These are phyloP conservation scores for Pomatostomus ruficeps DNA, from an alignment of 2,113 vertebrate genomes.

Conservation along the genomic window DNA sequence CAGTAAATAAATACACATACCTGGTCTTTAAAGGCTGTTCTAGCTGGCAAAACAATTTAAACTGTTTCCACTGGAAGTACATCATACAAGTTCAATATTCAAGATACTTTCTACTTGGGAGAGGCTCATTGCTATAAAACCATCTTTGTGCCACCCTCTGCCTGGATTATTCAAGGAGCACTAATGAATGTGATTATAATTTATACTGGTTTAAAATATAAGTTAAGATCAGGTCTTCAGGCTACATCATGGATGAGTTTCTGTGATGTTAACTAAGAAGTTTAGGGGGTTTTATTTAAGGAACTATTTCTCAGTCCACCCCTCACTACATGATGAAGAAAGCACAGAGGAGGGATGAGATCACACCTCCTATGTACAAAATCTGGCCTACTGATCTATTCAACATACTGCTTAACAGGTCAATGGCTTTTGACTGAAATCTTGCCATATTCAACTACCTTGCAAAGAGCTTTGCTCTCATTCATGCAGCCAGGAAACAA, in stretches of 20 bases:
- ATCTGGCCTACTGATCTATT: not conserved
- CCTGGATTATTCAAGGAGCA: not conserved
- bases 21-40: not conserved
- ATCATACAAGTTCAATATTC: not conserved
- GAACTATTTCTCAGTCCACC: not conserved
- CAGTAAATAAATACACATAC: not conserved
- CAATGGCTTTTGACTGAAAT: not conserved
- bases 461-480: conserved; percentile 22
- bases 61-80: not conserved
- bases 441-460: not conserved
- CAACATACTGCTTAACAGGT: not conserved
- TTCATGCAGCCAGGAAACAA: conserved; percentile 4
- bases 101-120: not conserved
- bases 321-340: not conserved
- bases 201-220: not conserved
- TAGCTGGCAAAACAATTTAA: not conserved
- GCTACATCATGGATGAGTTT: not conserved
- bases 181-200: not conserved
- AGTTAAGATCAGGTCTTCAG: not conserved
- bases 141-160: not conserved
- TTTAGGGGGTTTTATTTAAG: not conserved
- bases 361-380: not conserved
- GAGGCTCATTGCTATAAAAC: not conserved
- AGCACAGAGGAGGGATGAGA: not conserved
- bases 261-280: not conserved